Evolutionary conservation across 2,113 vertebrate genomes (phyloP).

Genomic region (Pipra filicauda): DNA sequence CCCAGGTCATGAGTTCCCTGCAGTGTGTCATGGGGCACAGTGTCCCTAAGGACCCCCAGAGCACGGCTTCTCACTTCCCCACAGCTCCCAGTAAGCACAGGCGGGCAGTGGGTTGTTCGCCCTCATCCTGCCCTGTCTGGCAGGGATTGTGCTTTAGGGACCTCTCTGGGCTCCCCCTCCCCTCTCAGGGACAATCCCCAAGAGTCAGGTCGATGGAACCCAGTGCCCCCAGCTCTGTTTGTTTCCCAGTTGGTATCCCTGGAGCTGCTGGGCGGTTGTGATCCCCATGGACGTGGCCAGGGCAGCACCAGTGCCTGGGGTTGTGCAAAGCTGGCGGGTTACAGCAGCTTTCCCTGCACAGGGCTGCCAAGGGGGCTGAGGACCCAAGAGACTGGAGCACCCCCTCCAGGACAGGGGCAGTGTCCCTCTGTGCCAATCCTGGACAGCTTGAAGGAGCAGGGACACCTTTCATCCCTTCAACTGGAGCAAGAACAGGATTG

Average conservation of each 20-base stretch:
- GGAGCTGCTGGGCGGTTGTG: rapidly evolving
- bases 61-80: rapidly evolving
- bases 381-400: not conserved
- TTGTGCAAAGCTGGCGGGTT: not conserved
- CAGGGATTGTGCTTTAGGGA: not conserved
- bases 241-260: not conserved
- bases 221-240: not conserved
- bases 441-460: not conserved
- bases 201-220: rapidly evolving
- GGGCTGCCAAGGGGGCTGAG: not conserved
- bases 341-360: not conserved
- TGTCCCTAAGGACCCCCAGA: not conserved
- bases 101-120: rapidly evolving
- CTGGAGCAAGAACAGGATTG: not conserved
- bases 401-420: rapidly evolving
- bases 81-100: not conserved
- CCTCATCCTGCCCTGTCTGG: not conserved
- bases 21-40: rapidly evolving
- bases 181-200: rapidly evolving
- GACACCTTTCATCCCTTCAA: not conserved
- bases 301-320: rapidly evolving
- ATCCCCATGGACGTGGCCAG: rapidly evolving
- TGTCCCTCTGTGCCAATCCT: not conserved
- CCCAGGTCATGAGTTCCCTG: not conserved
- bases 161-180: not conserved